These are phyloP conservation scores for Bombycilla garrulus DNA, from an alignment of 2,113 vertebrate genomes.

Conservation along the genomic window DNA sequence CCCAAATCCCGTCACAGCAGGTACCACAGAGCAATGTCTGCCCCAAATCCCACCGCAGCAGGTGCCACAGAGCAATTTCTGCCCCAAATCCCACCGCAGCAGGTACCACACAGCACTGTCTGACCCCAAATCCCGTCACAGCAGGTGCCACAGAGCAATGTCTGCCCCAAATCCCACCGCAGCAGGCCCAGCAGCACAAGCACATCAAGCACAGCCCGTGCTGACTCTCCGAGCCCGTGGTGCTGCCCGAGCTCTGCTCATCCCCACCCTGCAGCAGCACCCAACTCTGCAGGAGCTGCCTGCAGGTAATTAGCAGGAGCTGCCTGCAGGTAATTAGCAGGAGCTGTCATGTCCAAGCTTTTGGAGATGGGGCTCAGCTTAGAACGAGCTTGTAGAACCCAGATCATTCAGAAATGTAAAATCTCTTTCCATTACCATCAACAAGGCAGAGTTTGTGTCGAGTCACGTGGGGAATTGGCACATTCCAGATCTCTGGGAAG, in stretches of 20 bases:
- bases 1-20: not conserved
- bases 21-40: fast-evolving
- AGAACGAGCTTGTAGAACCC: slow-evolving; percentile 17
- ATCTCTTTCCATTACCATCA: slow-evolving; percentile 49
- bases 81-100: not conserved
- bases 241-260: not conserved
- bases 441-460: slow-evolving; percentile 20
- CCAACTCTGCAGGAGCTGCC: not conserved
- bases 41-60: not conserved
- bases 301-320: slow-evolving; percentile 49
- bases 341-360: slow-evolving; percentile 31
- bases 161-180: not conserved
- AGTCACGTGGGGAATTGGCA: not conserved
- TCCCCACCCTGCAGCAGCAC: not conserved
- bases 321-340: slow-evolving; percentile 50
- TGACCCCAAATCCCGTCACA: not conserved
- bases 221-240: not conserved
- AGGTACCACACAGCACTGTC: fast-evolving
- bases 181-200: not conserved
- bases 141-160: fast-evolving
- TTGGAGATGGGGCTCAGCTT: not conserved
- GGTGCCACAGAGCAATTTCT: fast-evolving
- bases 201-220: fast-evolving
- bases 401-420: slow-evolving; percentile 36
- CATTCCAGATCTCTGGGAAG: not conserved